Base-by-base conservation (phyloP, 2,113 vertebrate genomes). In the Phyllostomus hastatus region DNA sequence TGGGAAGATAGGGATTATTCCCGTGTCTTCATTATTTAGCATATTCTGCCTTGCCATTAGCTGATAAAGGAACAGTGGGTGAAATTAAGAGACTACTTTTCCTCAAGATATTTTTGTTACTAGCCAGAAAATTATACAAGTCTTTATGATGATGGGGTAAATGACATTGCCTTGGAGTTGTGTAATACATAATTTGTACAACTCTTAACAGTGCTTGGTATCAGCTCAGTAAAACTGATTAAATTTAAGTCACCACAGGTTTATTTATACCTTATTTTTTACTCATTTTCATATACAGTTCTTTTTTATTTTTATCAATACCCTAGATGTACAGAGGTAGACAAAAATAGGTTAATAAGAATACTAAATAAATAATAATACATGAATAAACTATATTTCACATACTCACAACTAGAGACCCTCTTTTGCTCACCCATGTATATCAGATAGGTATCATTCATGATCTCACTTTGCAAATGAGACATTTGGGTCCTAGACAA, bases 401-500 rank as follows among this genome's bases (percentile, higher is more conserved):
- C 19, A 10, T 52, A 50, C 43, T 76, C 11, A 33, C 46, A 52
- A 33, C 19, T 50, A 19, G n/a, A 78, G 50, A 78, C 31, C 31
- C 50, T n/a, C 31, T 78, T 78, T 78, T 78, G 48, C 48, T 46
- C 5, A n/a, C 16, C 9, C 10, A 10, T 22, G 19, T 80, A 0
- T 87, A 41, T 95, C 43, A 93, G 9, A 14, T 91, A 88, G 15
- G 3, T 91, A 11, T 72, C 76, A 61, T 83, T 96, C n/a, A 26
- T 96, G 33, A 69, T 96, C 17, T 86, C 33, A 75, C 52, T 92
- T 73, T 92, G 10, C 88, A 88, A 79, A 75, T 96, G 20, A 80
- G 75, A 50, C 67, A 88, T 79, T 24, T 28, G 54, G 96, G 41
- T 66, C 26, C 38, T 22, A 88, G 66, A 79, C 4, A 61, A 92